Evolutionary conservation across 2,888 invertebrate genomes (phyloP).

Genomic region (Byasa hedistus): DNA sequence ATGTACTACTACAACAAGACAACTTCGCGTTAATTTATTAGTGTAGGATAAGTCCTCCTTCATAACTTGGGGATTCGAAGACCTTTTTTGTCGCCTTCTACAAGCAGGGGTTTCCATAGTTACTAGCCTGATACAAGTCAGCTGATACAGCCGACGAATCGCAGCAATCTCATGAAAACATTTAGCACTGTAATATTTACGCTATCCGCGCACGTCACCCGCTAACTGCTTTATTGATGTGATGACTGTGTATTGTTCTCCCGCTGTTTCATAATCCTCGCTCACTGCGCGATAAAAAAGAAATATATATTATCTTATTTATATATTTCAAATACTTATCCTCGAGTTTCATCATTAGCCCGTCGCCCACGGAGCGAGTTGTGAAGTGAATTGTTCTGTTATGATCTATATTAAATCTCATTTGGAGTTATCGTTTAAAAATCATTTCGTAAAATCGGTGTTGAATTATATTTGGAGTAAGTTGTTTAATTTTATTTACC

Average conservation of each 20-base stretch:
- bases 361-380: too few relatives aligned
- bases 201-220: slow-evolving; percentile 19
- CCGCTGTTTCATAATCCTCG: slow-evolving; percentile 14
- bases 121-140: too few relatives aligned
- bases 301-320: slow-evolving; percentile 14
- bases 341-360: too few relatives aligned
- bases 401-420: too few relatives aligned
- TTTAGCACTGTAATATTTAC: slow-evolving; percentile 27
- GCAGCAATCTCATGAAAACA: slow-evolving; percentile 11
- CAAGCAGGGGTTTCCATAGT: too few relatives aligned
- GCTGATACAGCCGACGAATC: background rate
- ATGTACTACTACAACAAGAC: too few relatives aligned
- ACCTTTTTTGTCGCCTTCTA: too few relatives aligned
- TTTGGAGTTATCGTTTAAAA: too few relatives aligned
- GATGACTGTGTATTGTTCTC: slow-evolving; percentile 20
- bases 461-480: slow-evolving; percentile 1
- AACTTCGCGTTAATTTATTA: too few relatives aligned
- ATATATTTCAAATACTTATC: background rate
- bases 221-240: slow-evolving; percentile 17
- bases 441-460: background rate
- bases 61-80: too few relatives aligned
- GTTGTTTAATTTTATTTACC: background rate
- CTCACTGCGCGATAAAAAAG: slow-evolving; percentile 20
- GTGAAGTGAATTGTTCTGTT: too few relatives aligned
- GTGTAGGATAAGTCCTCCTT: too few relatives aligned